These are phyloP conservation scores for Tortricodes alternella DNA, from an alignment of 2,888 invertebrate species.

Conservation along the genomic window DNA sequence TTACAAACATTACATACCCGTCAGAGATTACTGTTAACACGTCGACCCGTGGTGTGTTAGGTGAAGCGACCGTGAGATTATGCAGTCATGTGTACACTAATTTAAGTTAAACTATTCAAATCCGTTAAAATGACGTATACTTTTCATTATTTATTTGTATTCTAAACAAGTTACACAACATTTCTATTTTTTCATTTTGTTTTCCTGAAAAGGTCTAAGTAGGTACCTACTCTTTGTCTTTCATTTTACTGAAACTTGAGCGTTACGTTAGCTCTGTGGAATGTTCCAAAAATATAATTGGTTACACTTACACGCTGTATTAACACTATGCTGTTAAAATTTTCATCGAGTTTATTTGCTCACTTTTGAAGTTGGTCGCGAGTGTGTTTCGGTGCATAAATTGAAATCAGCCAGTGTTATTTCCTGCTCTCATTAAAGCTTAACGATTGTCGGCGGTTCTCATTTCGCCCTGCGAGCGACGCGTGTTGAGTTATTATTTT, in stretches of 20 bases:
- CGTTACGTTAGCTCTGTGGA: no score
- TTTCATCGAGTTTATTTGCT: constrained; percentile 45
- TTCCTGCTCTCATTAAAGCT: constrained; percentile 48
- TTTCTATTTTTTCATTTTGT: no score
- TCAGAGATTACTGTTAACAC: constrained; percentile 10
- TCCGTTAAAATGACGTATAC: no score
- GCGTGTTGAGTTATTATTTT: constrained; percentile 52
- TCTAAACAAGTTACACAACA: no score
- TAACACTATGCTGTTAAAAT: background rate
- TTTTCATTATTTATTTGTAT: no score
- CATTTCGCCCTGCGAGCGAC: constrained; percentile 47
- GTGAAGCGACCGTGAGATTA: background rate
- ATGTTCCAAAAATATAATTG: no score
- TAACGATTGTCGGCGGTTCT: constrained; percentile 52
- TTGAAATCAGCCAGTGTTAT: constrained; percentile 58
- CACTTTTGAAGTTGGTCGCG: constrained; percentile 48
- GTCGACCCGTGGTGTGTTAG: background rate
- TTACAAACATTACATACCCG: constrained; percentile 10
- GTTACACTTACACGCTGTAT: no score
- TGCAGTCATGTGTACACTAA: no score
- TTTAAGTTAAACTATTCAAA: no score
- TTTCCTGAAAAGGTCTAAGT: no score
- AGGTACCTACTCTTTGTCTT: no score
- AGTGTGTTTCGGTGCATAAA: constrained; percentile 45
- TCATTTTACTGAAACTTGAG: no score